Conservation (phyloP, 2,113 vertebrate genomes). For the Phylloscopus trochiloides region DNA sequence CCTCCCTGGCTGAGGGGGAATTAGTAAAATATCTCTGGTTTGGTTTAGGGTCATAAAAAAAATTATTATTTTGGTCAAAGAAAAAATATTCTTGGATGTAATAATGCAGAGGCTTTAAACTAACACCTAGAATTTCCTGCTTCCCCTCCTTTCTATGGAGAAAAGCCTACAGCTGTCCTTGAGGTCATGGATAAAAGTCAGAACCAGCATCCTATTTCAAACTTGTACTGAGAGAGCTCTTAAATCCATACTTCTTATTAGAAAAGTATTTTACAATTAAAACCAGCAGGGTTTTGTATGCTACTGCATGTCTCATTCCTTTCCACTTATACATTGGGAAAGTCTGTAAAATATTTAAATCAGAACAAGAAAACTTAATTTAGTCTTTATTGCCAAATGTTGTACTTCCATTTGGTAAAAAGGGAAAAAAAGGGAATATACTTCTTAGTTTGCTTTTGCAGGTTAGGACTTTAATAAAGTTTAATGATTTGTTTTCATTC, state of each 20-base stretch:
- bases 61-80: neutral
- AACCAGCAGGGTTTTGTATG: neutral
- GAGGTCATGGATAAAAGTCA: neutral
- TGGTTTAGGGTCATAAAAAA: neutral
- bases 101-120: neutral
- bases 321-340: neutral
- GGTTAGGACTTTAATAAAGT: neutral
- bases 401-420: neutral
- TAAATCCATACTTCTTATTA: neutral
- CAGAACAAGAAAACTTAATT: neutral
- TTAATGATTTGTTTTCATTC: neutral
- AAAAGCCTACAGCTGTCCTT: neutral
- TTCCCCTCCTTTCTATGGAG: neutral
- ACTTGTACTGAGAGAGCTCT: neutral
- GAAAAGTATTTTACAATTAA: neutral
- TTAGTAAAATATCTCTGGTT: neutral
- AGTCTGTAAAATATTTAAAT: neutral
- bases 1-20: neutral
- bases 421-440: neutral
- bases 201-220: neutral
- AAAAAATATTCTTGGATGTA: neutral
- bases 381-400: neutral
- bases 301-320: neutral
- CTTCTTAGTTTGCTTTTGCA: neutral
- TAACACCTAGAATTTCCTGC: neutral